Base-by-base conservation (phyloP, 2,888 invertebrate genomes). In the Oligia latruncula region DNA sequence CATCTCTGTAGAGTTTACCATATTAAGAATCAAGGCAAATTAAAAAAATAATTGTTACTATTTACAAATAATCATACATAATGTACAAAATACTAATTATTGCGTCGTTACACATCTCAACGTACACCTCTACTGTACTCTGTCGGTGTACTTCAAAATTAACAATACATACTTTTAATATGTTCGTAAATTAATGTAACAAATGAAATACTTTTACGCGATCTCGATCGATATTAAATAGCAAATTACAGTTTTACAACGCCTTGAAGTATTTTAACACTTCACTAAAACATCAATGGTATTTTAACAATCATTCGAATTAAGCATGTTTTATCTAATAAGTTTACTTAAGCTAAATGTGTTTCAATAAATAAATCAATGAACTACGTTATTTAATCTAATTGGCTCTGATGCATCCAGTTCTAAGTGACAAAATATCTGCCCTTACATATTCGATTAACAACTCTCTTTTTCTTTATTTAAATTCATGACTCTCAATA, bases 61-160 rank as follows among this genome's bases (percentile, higher is more conserved):
- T 95, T 93, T 95, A 95, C 95, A 95, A 94, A 94, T 91, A 90
- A 95, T 95, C 91, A 93, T 92, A 91, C 71, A 82, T 86, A 86
- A 91, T 91, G 91, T 94, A 94, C 92, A 92, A 90, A 92, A 92
- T 93, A 94, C 91, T 92, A 88, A 92, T 94, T 95, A 95, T 95
- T 95, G 95, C 94, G 90, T 83, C 89, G 91, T 93, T 94, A 95
- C 94, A 95, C 93, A 92, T 94, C 85, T 91, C 71, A 73, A 71
- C n/a, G 79, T 88, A 86, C 78, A 83, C 83, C 84, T 49, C 58
- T 65, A 71, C 74, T 75, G 84, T 71, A 62, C 71, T 71, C 84
- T 84, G 74, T 80, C 86, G 85, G 84, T 88, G 77, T 81, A 87
- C 88, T 81, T 86, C 77, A 84, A 86, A 90, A 87, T 87, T 88